Base-by-base conservation (phyloP, 1,140 invertebrate genomes). In the Lordiphosa collinella region DNA sequence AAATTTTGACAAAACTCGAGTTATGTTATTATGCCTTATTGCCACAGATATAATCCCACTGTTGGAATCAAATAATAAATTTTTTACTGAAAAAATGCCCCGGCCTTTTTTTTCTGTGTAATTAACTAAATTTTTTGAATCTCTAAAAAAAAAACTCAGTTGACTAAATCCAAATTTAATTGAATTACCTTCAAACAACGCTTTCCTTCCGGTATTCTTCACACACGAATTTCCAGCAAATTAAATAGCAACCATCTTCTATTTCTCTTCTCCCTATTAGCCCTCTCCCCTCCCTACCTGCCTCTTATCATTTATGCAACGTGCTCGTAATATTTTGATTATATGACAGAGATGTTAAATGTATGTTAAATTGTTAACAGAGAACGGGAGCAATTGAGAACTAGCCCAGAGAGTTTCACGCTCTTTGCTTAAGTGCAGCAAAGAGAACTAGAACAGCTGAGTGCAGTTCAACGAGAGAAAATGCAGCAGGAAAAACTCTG, bases 291-390 rank as follows among this genome's bases (percentile, higher is more conserved):
- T 32, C 12, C 22, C 6, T 16, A n/a, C 32, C n/a, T 13, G 31
- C 40, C 43, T 38, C 40, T 51, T 35, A 38, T 40, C 37, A 58
- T 63, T 67, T 51, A 63, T 52, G 52, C 57, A 69, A 64, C 44
- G 68, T 75, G 75, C 67, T 71, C 41, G 57, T 80, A 84, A 76
- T 75, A 58, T 31, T 56, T 82, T 80, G 63, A 71, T 80, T 63
- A 72, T 65, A 58, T 61, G 52, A 31, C 50, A 78, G 60, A 68
- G 59, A 79, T 73, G 51, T 31, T 53, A 54, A 79, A 57, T 38
- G 64, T 52, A 48, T 61, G 52, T 61, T 65, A 61, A 74, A 18
- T 44, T 53, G 18, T 7, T 18, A 31, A 25, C 12, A 29, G 14
- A 11, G 7, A 2, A 32, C 43, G n/a, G 52, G 36, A 52, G 25